A percentile compares a stretch with the other conserved stretches of the same genome.
phyloP scores from a whole-genome alignment of 1,140 invertebrate species.

The Caenorhabditis latens region DNA sequence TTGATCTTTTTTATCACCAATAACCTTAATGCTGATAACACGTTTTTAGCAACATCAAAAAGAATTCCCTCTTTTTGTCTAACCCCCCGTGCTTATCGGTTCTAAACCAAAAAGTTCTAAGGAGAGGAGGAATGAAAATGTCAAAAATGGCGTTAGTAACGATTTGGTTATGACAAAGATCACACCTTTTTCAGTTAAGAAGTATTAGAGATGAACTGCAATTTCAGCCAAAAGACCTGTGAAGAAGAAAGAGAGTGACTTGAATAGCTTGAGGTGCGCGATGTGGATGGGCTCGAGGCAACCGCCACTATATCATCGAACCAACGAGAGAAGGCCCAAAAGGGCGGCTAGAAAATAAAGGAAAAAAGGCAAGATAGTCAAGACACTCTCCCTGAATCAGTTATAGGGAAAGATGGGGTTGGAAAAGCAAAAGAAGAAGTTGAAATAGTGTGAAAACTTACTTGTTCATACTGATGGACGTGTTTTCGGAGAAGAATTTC shows the following conservation, averaged over 20 bases:
- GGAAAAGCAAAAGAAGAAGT: slow-evolving; percentile 56
- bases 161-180: slow-evolving; percentile 26
- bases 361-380: slow-evolving; percentile 26
- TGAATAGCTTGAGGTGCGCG: slow-evolving; percentile 43
- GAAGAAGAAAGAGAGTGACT: slow-evolving; percentile 44
- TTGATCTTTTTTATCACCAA: no score
- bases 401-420: slow-evolving; percentile 47
- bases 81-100: neutral
- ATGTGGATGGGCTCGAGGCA: slow-evolving; percentile 64
- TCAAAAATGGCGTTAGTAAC: neutral
- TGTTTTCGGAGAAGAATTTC: slow-evolving; percentile 91
- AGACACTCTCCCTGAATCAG: slow-evolving; percentile 5
- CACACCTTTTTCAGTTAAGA: neutral
- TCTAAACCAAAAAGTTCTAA: neutral
- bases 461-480: slow-evolving; percentile 90
- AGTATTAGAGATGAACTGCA: neutral
- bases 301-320: slow-evolving; percentile 32
- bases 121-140: neutral
- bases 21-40: no score
- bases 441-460: slow-evolving; percentile 78
- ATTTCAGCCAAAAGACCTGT: neutral
- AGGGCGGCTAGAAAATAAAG: slow-evolving; percentile 28
- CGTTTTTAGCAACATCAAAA: neutral
- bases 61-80: neutral
- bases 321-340: slow-evolving; percentile 38